phyloP scores from a whole-genome alignment of 2,888 invertebrate genomes.

The Blomia tropicalis region DNA sequence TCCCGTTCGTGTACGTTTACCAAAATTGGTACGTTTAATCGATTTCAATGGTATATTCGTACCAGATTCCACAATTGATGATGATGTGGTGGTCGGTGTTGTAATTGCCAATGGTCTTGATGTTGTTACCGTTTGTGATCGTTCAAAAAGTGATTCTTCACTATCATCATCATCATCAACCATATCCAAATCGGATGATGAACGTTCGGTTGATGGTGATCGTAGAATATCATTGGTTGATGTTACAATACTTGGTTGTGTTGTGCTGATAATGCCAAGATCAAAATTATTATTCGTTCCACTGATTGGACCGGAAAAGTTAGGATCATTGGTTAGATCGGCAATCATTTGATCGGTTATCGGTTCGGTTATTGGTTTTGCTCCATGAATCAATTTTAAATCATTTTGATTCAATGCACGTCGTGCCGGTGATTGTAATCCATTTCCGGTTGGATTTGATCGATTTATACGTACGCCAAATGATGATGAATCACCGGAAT shows the following conservation, averaged over 20 bases:
- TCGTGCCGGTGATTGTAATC: not conserved
- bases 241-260: not conserved
- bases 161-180: slow-evolving; percentile 6
- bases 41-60: not conserved
- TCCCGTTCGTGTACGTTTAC: not conserved
- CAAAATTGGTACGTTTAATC: not conserved
- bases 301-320: not conserved
- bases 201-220: not conserved
- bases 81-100: not conserved
- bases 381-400: not conserved
- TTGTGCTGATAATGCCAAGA: not conserved
- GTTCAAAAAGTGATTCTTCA: slow-evolving; percentile 11
- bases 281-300: not conserved
- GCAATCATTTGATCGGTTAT: slow-evolving; percentile 1
- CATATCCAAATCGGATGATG: too few relatives aligned
- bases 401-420: not conserved
- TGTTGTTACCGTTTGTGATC: not conserved
- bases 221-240: not conserved
- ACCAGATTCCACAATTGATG: not conserved
- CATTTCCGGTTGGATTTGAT: not conserved
- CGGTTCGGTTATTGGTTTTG: not conserved
- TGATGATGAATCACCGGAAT: not conserved
- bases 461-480: slow-evolving; percentile 1
- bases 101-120: not conserved
- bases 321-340: not conserved